phyloP scores from a whole-genome alignment of 2,888 invertebrate species.

The Lacanobia wlatinum region DNA sequence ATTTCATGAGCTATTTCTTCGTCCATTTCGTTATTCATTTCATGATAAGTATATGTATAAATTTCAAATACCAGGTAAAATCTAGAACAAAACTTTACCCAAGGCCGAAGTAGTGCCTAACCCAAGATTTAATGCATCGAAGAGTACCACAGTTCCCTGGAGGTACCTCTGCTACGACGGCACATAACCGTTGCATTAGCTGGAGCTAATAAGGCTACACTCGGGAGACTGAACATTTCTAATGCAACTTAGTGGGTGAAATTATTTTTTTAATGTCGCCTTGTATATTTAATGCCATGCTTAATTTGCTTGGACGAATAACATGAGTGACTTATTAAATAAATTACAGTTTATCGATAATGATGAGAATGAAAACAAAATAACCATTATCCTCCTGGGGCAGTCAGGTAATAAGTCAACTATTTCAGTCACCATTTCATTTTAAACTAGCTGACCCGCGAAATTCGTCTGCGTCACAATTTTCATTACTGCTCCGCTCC shows the following conservation, averaged over 20 bases:
- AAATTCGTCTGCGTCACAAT: too few species aligned
- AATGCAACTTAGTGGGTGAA: not conserved
- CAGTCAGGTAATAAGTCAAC: too few species aligned
- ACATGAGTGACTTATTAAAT: not conserved
- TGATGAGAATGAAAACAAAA: too few species aligned
- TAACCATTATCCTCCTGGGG: too few species aligned
- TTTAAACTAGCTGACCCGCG: too few species aligned
- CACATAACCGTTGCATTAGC: conserved; percentile 58
- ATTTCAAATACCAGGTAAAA: too few species aligned
- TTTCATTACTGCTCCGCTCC: too few species aligned
- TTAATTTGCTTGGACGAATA: not conserved
- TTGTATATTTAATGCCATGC: not conserved
- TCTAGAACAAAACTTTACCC: not conserved
- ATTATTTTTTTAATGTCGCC: not conserved
- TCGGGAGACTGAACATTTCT: conserved; percentile 5
- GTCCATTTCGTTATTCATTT: too few species aligned
- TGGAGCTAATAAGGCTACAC: conserved; percentile 55
- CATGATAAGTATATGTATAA: too few species aligned
- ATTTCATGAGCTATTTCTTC: too few species aligned
- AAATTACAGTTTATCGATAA: not conserved
- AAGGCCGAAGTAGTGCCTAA: not conserved
- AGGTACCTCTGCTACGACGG: conserved; percentile 40
- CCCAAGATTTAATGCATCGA: conserved; percentile 57
- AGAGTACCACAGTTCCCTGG: conserved; percentile 44
- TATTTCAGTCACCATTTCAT: too few species aligned